Evolutionary conservation across 2,888 invertebrate species (phyloP).

Genomic region (Osedax frankpressi): DNA sequence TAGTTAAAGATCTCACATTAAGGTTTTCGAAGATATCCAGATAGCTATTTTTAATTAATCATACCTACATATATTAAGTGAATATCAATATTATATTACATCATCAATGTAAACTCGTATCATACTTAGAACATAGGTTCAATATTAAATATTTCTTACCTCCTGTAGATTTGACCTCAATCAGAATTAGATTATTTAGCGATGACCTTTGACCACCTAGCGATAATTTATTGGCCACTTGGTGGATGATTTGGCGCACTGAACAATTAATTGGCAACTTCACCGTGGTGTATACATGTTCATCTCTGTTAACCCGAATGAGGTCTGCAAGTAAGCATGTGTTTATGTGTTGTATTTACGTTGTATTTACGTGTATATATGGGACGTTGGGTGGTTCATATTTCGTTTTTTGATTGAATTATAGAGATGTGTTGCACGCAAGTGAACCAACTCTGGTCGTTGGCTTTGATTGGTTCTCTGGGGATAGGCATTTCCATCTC

Average conservation of each 20-base stretch:
- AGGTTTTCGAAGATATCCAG: too few relatives aligned
- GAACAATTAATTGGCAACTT: conserved; percentile 60
- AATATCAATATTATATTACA: too few relatives aligned
- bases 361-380: not conserved
- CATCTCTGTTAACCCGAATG: conserved; percentile 66
- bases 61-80: too few relatives aligned
- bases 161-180: conserved; percentile 61
- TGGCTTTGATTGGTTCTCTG: conserved; percentile 10
- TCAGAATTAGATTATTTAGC: conserved; percentile 55
- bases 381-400: not conserved
- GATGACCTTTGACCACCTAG: conserved; percentile 48
- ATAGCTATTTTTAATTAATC: too few relatives aligned
- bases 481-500: not conserved
- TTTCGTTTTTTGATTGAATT: not conserved
- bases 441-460: conserved; percentile 6
- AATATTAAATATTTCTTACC: conserved; percentile 41
- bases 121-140: too few relatives aligned
- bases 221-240: conserved; percentile 62
- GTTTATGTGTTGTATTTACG: too few relatives aligned
- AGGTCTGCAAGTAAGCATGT: conserved; percentile 54
- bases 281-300: conserved; percentile 68
- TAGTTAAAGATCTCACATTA: too few relatives aligned
- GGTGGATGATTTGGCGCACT: conserved; percentile 59
- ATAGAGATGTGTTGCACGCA: conserved; percentile 35
- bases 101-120: too few relatives aligned